These are phyloP conservation scores for Cephalotes varians DNA, from an alignment of 2,888 invertebrate species.

Conservation along the genomic window DNA sequence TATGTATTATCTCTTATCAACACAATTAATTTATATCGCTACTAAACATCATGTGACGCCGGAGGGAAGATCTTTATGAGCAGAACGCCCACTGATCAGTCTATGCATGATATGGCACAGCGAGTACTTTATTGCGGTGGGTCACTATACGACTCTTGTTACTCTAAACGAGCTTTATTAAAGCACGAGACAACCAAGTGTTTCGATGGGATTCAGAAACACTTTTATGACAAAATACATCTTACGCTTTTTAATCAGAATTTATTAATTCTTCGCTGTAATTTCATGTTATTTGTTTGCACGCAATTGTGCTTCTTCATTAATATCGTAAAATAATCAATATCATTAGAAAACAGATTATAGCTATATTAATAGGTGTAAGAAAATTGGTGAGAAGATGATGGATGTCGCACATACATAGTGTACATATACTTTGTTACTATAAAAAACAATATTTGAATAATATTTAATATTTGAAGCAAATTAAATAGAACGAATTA, in stretches of 20 bases:
- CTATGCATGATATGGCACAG: background rate
- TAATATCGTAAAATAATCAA: background rate
- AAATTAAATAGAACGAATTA: too few relatives aligned
- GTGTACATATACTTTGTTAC: background rate
- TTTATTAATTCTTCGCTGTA: background rate
- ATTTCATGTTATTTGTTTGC: background rate
- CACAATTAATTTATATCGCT: slow-evolving; percentile 44
- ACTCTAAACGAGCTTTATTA: slow-evolving; percentile 32
- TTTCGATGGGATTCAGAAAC: slow-evolving; percentile 34
- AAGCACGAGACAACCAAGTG: slow-evolving; percentile 9
- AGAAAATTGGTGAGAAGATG: background rate
- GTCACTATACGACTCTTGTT: background rate
- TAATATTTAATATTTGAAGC: background rate
- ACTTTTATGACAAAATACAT: background rate
- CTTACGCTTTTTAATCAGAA: background rate
- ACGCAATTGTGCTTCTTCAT: background rate
- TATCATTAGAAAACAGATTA: background rate
- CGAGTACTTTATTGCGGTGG: slow-evolving; percentile 4
- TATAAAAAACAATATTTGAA: background rate
- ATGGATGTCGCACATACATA: background rate
- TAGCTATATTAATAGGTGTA: background rate
- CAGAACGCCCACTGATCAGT: slow-evolving; percentile 31
- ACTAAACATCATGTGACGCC: slow-evolving; percentile 29
- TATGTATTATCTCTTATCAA: slow-evolving; percentile 42
- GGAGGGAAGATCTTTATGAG: slow-evolving; percentile 42